Percentiles rank a stretch among this genome's conserved stretches.
Conservation (phyloP, 2,113 vertebrate genomes). For the Prietella phreatophila region DNA sequence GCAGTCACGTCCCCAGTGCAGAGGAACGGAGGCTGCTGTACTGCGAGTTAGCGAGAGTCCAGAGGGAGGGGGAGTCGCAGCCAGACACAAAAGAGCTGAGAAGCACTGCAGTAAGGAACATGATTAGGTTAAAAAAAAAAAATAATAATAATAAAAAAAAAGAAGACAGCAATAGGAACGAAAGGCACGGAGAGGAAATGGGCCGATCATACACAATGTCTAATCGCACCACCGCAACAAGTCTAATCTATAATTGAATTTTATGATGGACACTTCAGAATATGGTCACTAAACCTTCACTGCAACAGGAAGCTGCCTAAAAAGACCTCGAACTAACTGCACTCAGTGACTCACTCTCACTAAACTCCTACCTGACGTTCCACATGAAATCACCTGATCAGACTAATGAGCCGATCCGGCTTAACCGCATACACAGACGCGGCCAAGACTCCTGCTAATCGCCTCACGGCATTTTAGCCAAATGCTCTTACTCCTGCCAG, state of each 20-base stretch:
- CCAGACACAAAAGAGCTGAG: neutral
- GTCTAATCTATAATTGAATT: neutral
- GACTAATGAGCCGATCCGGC: neutral
- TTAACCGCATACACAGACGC: neutral
- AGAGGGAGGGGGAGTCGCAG: neutral
- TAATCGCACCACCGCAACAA: no score
- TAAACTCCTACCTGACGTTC: neutral
- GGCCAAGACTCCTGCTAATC: slow-evolving; percentile 16
- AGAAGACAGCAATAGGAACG: neutral
- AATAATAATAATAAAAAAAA: no score
- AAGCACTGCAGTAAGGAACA: slow-evolving; percentile 7
- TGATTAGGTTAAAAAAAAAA: neutral
- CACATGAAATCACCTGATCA: slow-evolving; percentile 16
- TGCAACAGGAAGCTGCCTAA: neutral
- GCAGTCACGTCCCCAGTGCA: neutral
- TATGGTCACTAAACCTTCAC: neutral
- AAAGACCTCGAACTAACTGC: neutral
- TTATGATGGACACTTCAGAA: neutral
- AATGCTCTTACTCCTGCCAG: neutral
- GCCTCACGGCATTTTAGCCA: neutral
- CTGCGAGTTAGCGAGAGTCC: neutral
- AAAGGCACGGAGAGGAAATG: neutral
- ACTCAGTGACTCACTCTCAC: neutral
- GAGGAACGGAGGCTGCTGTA: neutral
- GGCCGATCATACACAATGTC: neutral